Percentiles rank a stretch among this genome's conserved stretches.
Evolutionary conservation across 2,113 vertebrate genomes (phyloP).

Genomic region (Sprattus sprattus): DNA sequence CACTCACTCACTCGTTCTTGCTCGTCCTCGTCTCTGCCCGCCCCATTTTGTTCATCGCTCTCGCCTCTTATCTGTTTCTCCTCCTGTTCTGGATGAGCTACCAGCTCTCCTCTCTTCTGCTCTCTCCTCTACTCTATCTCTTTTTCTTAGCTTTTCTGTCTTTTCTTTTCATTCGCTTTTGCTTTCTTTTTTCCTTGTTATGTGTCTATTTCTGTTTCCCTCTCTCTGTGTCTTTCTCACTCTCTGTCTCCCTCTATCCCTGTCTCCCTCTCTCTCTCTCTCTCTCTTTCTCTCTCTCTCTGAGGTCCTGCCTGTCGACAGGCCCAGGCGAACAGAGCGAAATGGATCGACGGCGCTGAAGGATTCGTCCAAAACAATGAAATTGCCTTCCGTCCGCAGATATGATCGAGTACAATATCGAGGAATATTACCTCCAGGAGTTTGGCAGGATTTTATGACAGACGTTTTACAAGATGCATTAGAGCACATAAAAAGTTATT

Average conservation of each 20-base stretch:
- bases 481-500: slow-evolving; percentile 66
- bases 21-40: not conserved
- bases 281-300: not conserved
- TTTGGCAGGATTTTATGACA: slow-evolving; percentile 54
- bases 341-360: not conserved
- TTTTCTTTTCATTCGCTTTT: not conserved
- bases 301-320: not conserved
- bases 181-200: not conserved
- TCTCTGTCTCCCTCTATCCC: not conserved
- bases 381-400: slow-evolving; percentile 27
- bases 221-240: not conserved
- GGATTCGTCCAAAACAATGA: slow-evolving; percentile 8
- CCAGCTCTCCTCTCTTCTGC: not conserved
- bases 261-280: not conserved
- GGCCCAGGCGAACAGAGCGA: not conserved
- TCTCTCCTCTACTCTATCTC: not conserved
- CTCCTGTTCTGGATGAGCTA: slow-evolving; percentile 7
- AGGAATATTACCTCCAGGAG: slow-evolving; percentile 53
- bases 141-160: not conserved
- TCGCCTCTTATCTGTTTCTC: not conserved
- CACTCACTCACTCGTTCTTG: not conserved
- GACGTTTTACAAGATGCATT: slow-evolving; percentile 65
- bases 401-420: slow-evolving; percentile 48
- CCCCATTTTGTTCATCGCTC: not conserved
- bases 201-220: not conserved